Percentiles rank a stretch among this genome's conserved stretches.
phyloP scores from a whole-genome alignment of 2,113 vertebrate genomes.

The Embiotoca jacksoni region DNA sequence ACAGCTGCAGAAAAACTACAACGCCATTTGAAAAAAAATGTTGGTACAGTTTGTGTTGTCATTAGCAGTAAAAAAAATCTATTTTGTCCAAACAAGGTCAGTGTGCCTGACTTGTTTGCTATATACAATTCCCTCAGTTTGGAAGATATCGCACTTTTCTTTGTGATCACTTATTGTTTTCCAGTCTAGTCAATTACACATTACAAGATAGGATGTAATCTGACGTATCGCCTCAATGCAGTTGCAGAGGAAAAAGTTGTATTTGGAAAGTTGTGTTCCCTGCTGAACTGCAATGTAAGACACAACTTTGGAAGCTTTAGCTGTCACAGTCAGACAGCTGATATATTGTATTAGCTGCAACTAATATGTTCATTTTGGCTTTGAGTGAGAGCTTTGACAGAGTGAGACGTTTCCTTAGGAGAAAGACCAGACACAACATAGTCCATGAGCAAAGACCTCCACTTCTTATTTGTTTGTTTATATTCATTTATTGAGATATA shows the following conservation, averaged over 20 bases:
- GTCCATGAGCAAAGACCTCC: constrained; percentile 29
- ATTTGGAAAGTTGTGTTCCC: background rate
- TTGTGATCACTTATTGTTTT: background rate
- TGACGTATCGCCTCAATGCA: background rate
- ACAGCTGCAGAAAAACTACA: no score
- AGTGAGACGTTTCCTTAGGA: constrained; percentile 5
- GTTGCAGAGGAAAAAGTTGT: background rate
- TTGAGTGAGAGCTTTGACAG: background rate
- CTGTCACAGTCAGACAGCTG: background rate
- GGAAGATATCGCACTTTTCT: background rate
- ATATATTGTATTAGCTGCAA: constrained; percentile 5
- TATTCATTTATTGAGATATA: constrained; percentile 42
- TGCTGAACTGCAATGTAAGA: background rate
- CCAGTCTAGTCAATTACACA: no score
- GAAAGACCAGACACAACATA: constrained; percentile 6
- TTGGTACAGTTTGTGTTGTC: no score
- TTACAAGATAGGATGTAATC: background rate
- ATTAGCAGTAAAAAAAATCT: no score
- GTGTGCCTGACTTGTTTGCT: no score
- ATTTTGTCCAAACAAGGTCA: no score
- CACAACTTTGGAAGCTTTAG: constrained; percentile 9
- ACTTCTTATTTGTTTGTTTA: constrained; percentile 61
- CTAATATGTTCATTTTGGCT: background rate
- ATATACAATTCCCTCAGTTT: no score
- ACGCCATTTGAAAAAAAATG: no score